phyloP scores from a whole-genome alignment of 1,140 invertebrate genomes.

The Homarus americanus region DNA sequence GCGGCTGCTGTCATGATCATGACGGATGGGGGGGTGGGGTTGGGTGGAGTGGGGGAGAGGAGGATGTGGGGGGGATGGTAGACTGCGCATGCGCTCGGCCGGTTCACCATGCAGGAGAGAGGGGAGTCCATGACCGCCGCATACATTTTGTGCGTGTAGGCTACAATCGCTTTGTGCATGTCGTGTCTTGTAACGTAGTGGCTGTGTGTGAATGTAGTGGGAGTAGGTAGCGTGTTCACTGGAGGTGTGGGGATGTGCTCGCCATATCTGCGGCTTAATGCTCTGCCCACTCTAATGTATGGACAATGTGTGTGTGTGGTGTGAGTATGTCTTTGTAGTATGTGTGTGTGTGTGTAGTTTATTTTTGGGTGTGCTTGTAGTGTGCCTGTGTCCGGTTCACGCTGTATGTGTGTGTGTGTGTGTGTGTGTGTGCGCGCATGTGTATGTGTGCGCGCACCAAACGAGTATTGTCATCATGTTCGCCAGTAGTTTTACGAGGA shows the following conservation, averaged over 20 bases:
- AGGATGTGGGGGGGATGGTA: background rate
- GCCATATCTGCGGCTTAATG: background rate
- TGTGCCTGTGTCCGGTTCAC: too few species aligned
- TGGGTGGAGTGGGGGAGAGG: background rate
- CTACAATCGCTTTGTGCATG: conserved; percentile 6
- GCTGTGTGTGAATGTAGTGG: background rate
- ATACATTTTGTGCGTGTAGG: background rate
- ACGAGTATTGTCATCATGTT: too few species aligned
- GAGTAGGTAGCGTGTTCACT: background rate
- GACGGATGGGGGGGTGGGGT: background rate
- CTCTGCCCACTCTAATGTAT: background rate
- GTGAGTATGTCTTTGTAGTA: background rate
- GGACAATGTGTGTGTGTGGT: background rate
- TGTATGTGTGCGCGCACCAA: background rate
- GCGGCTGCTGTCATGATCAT: conserved; percentile 3
- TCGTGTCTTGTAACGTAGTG: background rate
- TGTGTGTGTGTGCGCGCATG: conserved; percentile 13
- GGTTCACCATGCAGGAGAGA: background rate
- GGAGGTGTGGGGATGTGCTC: background rate
- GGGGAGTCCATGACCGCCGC: background rate
- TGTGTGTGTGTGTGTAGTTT: conserved; percentile 11
- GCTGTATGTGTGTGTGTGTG: conserved; percentile 17
- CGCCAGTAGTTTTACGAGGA: too few species aligned
- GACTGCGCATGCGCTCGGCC: background rate
- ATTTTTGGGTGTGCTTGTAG: background rate